phyloP scores from a whole-genome alignment of 1,140 invertebrate genomes.

The Babylonia areolata region DNA sequence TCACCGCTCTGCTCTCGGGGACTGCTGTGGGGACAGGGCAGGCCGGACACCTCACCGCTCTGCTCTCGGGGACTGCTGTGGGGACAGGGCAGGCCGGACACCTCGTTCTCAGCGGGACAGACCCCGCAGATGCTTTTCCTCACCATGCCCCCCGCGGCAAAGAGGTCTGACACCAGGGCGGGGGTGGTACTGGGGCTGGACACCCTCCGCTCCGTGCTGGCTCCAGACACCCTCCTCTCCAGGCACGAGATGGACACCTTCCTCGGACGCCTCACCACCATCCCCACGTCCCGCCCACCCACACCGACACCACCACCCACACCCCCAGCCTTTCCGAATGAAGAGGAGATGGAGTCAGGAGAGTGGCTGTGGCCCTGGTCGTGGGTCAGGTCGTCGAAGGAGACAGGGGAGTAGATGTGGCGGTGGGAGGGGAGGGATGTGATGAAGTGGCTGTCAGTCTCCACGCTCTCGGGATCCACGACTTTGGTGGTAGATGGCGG shows the following conservation, averaged over 20 bases:
- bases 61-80: background rate
- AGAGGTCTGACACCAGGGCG: too few species aligned
- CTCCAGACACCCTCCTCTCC: too few species aligned
- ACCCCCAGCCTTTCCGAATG: too few species aligned
- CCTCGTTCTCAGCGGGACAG: too few species aligned
- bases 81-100: background rate
- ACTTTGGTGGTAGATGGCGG: slow-evolving; percentile 46
- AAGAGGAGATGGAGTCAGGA: background rate
- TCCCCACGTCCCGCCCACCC: too few species aligned
- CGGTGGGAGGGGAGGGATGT: slow-evolving; percentile 13
- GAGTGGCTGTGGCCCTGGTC: slow-evolving; percentile 30
- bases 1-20: background rate
- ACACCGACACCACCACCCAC: too few species aligned
- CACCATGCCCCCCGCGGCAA: too few species aligned
- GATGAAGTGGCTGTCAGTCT: background rate
- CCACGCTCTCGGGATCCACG: background rate
- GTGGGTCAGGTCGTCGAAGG: slow-evolving; percentile 59
- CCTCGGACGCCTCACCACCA: too few species aligned
- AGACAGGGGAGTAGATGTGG: slow-evolving; percentile 65
- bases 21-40: background rate
- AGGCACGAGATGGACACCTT: too few species aligned
- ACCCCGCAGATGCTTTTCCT: too few species aligned
- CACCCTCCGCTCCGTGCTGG: too few species aligned
- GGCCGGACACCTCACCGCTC: background rate
- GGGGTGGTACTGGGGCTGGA: too few species aligned